A percentile compares a stretch with the other conserved stretches of the same genome.
These are phyloP conservation scores for Festucalex cinctus DNA, from an alignment of 2,113 vertebrate genomes.

Conservation along the genomic window DNA sequence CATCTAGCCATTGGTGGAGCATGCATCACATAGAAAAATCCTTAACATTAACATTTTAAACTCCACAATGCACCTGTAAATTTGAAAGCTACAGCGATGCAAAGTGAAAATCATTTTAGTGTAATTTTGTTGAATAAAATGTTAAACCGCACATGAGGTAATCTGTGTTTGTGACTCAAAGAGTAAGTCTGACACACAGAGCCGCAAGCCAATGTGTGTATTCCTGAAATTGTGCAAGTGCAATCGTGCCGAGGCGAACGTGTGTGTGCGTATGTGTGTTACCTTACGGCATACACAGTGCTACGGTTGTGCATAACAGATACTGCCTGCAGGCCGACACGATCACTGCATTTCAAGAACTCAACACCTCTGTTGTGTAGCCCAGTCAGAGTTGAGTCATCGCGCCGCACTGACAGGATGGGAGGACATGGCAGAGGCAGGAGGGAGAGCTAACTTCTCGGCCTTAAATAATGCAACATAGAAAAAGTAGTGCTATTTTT, in stretches of 20 bases:
- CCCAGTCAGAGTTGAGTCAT: constrained; percentile 41
- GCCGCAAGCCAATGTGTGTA: constrained; percentile 10
- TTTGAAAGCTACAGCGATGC: not conserved
- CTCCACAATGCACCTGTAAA: no score
- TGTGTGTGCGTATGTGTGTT: constrained; percentile 5
- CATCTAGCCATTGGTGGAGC: no score
- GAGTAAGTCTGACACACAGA: constrained; percentile 7
- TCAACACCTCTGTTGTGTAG: constrained; percentile 34
- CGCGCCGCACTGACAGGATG: constrained; percentile 33
- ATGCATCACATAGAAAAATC: no score
- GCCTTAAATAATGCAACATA: constrained; percentile 49
- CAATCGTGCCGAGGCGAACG: not conserved
- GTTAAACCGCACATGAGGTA: constrained; percentile 2
- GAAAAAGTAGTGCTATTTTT: constrained; percentile 20
- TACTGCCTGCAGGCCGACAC: constrained; percentile 26
- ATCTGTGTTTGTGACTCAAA: constrained; percentile 21
- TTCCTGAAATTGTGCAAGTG: not conserved
- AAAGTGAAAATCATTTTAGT: not conserved
- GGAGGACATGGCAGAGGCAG: constrained; percentile 16
- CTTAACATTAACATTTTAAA: no score
- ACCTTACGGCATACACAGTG: constrained; percentile 8
- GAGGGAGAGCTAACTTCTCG: constrained; percentile 25
- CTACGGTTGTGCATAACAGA: constrained; percentile 13
- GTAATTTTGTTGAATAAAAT: not conserved
- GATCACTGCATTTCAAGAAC: constrained; percentile 49